These are phyloP conservation scores for Myodes glareolus DNA, from an alignment of 2,113 vertebrate species.

Conservation along the genomic window DNA sequence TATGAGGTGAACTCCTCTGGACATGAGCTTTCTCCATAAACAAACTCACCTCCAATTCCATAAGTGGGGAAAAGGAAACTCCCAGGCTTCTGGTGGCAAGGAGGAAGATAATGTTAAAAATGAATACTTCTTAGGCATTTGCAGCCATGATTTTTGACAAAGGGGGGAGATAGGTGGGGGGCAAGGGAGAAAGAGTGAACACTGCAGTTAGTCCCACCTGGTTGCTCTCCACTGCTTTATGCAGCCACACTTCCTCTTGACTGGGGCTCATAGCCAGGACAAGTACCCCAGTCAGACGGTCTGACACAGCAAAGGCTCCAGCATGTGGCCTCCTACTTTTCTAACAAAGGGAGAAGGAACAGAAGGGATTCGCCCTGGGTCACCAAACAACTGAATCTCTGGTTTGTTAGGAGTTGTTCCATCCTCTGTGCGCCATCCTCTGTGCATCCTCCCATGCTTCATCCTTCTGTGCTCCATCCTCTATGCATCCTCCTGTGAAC, in stretches of 20 bases:
- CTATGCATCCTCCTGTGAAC: too few relatives aligned
- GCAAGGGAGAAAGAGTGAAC: rapidly evolving
- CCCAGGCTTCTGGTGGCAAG: too few relatives aligned
- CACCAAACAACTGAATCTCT: rapidly evolving
- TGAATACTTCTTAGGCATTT: rapidly evolving
- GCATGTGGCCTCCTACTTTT: rapidly evolving
- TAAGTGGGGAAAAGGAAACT: neutral
- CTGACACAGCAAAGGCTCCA: too few relatives aligned
- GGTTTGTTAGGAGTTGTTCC: neutral
- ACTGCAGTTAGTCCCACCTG: rapidly evolving
- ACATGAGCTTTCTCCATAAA: neutral
- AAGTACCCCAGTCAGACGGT: neutral
- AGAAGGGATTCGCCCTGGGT: neutral
- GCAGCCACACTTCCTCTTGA: rapidly evolving
- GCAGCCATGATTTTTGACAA: too few relatives aligned
- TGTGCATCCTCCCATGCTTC: too few relatives aligned
- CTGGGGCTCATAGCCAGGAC: neutral
- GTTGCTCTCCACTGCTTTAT: too few relatives aligned
- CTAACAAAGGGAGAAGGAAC: neutral
- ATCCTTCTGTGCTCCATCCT: too few relatives aligned
- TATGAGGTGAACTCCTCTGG: rapidly evolving
- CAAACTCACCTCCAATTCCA: rapidly evolving
- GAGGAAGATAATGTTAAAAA: rapidly evolving
- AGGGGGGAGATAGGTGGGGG: too few relatives aligned
- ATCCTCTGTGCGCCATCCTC: too few relatives aligned